A percentile compares a stretch with the other conserved stretches of the same genome.
Evolutionary conservation across 2,113 vertebrate genomes (phyloP).

Genomic region (Paraplagusia blochii): DNA sequence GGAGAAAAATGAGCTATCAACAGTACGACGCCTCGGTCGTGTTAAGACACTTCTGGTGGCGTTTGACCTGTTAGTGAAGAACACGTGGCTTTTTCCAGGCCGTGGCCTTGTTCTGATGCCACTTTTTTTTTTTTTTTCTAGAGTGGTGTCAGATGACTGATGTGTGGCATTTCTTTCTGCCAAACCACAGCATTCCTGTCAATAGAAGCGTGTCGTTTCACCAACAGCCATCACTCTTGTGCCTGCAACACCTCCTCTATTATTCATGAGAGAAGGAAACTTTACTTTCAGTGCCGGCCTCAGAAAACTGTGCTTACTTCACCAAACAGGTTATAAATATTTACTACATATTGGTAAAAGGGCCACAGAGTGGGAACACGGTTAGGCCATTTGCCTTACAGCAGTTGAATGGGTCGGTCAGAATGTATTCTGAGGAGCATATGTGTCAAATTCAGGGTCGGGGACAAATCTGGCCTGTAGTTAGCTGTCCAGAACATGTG

Average conservation of each 20-base stretch:
- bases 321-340: conserved; percentile 5
- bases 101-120: too few relatives aligned
- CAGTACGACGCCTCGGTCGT: conserved; percentile 8
- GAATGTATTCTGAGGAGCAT: too few relatives aligned
- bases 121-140: too few relatives aligned
- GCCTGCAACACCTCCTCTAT: conserved; percentile 16
- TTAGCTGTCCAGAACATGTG: too few relatives aligned
- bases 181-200: conserved; percentile 42
- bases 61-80: conserved; percentile 18
- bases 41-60: conserved; percentile 34
- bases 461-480: too few relatives aligned
- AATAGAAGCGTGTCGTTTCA: conserved; percentile 39
- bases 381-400: too few relatives aligned
- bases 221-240: conserved; percentile 18
- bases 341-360: neutral
- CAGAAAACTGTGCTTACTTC: neutral
- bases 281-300: conserved; percentile 1
- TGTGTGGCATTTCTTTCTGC: conserved; percentile 36
- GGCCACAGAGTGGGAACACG: too few relatives aligned
- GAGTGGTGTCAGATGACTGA: conserved; percentile 1
- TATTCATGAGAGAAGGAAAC: conserved; percentile 30
- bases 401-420: too few relatives aligned
- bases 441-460: too few relatives aligned
- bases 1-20: conserved; percentile 21
- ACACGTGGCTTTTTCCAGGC: neutral